Evolutionary conservation across 2,888 invertebrate genomes (phyloP).

Genomic region (Troilus luridus): DNA sequence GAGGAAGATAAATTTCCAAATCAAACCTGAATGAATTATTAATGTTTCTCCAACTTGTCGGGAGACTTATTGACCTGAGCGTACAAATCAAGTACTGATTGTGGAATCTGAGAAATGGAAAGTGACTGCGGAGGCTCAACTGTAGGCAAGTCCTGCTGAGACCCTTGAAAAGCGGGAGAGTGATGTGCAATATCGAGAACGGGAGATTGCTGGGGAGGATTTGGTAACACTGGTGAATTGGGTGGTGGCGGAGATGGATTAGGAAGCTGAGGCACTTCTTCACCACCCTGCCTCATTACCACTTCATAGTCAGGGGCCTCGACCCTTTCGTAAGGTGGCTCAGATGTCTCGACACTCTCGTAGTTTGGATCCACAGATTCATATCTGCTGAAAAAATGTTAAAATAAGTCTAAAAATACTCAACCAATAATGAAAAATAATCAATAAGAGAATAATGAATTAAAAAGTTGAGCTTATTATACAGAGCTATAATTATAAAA

Average conservation of each 20-base stretch:
- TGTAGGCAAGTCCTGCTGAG: background rate
- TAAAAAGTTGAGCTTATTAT: background rate
- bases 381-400: constrained; percentile 67
- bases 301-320: constrained; percentile 63
- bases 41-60: constrained; percentile 58
- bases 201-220: background rate
- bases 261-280: constrained; percentile 13
- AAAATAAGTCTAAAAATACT: background rate
- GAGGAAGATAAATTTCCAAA: background rate
- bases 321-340: constrained; percentile 80
- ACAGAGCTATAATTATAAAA: background rate
- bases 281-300: constrained; percentile 59
- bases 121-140: background rate
- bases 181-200: background rate
- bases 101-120: constrained; percentile 24
- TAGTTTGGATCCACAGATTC: constrained; percentile 81
- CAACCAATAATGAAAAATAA: background rate
- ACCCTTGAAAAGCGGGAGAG: background rate
- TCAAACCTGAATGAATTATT: background rate
- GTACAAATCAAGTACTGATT: constrained; percentile 60
- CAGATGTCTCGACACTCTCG: constrained; percentile 78
- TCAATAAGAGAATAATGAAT: background rate
- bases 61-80: constrained; percentile 64
- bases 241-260: background rate
- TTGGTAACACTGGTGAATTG: background rate